Evolutionary conservation across 2,888 invertebrate genomes (phyloP).

Genomic region (Esperia sulphurella): DNA sequence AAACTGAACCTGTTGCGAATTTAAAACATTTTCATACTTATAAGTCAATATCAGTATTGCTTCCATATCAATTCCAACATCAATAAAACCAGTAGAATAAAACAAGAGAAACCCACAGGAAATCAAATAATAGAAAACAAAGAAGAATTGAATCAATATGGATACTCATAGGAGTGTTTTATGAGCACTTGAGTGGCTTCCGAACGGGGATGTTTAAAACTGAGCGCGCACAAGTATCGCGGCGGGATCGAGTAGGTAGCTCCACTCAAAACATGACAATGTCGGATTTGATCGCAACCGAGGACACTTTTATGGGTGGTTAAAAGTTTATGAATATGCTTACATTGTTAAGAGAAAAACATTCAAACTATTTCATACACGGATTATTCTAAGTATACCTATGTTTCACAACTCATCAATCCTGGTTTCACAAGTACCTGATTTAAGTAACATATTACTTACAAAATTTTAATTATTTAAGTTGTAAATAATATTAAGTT

Average conservation of each 20-base stretch:
- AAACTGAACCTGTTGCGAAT: too few relatives aligned
- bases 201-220: slow-evolving; percentile 63
- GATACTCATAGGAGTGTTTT: slow-evolving; percentile 64
- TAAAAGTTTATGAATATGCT: slow-evolving; percentile 54
- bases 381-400: too few relatives aligned
- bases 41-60: too few relatives aligned
- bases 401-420: too few relatives aligned
- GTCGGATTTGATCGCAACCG: slow-evolving; percentile 53
- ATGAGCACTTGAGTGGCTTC: slow-evolving; percentile 68
- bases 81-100: slow-evolving; percentile 11
- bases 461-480: too few relatives aligned
- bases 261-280: slow-evolving; percentile 58
- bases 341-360: slow-evolving; percentile 12
- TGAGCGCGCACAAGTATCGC: slow-evolving; percentile 39
- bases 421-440: too few relatives aligned
- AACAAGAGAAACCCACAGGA: slow-evolving; percentile 25
- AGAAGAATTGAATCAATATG: slow-evolving; percentile 43
- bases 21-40: too few relatives aligned
- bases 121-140: slow-evolving; percentile 48
- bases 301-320: slow-evolving; percentile 49
- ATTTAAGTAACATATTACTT: too few relatives aligned
- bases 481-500: too few relatives aligned
- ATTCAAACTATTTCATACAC: too few relatives aligned
- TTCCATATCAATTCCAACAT: too few relatives aligned
- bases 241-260: slow-evolving; percentile 19